Conservation (phyloP, 2,113 vertebrate species). For the Sinocyclocheilus rhinocerous region DNA sequence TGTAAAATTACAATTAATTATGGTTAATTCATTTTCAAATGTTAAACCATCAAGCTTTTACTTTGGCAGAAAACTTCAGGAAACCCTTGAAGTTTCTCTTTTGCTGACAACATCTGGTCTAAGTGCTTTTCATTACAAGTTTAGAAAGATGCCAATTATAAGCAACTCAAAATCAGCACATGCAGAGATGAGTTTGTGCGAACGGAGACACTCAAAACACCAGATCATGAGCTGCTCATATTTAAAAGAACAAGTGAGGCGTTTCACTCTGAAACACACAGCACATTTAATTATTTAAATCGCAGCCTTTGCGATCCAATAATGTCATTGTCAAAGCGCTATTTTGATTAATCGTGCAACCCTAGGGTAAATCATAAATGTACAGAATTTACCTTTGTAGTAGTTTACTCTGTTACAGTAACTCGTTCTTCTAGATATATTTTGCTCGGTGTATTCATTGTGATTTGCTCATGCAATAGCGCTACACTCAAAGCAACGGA, state of each 20-base stretch:
- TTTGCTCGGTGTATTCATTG: not conserved
- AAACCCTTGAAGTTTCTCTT: not conserved
- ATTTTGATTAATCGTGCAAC: not conserved
- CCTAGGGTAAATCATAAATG: not conserved
- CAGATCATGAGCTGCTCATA: not conserved
- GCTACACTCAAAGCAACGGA: conserved; percentile 84
- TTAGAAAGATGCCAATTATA: too few species aligned
- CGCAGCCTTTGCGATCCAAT: not conserved
- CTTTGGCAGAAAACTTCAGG: not conserved
- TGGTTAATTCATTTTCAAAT: not conserved
- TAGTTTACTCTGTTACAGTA: not conserved
- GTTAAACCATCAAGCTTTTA: not conserved
- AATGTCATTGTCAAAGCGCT: not conserved
- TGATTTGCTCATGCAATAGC: conserved; percentile 57
- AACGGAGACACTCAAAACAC: too few species aligned
- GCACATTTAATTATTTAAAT: not conserved
- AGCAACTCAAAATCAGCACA: too few species aligned
- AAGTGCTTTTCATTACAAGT: too few species aligned
- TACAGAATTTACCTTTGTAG: not conserved
- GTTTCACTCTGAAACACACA: not conserved
- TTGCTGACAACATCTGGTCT: not conserved
- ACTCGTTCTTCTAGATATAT: not conserved
- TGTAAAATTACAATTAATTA: not conserved
- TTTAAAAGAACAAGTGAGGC: not conserved
- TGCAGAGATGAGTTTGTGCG: too few species aligned